Evolutionary conservation across 2,797 vertebrate genomes (phyloP), one percentile per base, ranked within the genome.

Genomic region (Rhincodon typus): DNA sequence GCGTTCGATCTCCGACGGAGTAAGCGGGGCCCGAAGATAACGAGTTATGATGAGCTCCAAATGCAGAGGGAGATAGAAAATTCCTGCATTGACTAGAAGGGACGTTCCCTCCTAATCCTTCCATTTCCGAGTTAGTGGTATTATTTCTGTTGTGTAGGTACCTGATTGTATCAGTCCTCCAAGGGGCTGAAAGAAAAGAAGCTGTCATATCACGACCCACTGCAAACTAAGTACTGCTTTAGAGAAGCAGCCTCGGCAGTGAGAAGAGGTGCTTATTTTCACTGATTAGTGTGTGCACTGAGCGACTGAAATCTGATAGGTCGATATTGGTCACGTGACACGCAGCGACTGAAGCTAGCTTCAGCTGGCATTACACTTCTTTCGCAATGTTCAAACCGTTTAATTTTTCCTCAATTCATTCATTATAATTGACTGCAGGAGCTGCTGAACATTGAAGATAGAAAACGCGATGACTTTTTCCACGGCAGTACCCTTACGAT

Each of bases 81-180:
- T 96, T 96, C 96, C 95, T 96, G 96, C 96, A 96, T 93, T 96
- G 96, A 94, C 96, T 96, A 74, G 96, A 96, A 70, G 96, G 90
- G 70, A 96, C 97, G 96, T 97, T 96, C 96, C 97, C 97, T 96
- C 97, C 97, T 96, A 98, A 96, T 96, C 97, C 98, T 96, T 98
- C 98, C 97, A 98, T 98, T 96, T 98, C 97, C 97, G 97, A 97
- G 96, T 96, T 97, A 96, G 96, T 96, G n/a, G 97, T 96, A 95
- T 97, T 97, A 97, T 74, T 96, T 91, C 62, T 94, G 84, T n/a
- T 95, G 70, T 95, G 70, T 27, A 95, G 70, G 94, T 95, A 95
- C 46, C 94, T 95, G 94, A 66, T 96, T 67, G 96, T 96, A 95
- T 84, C 87, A 95, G 95, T 95, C 94, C 95, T 67, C 57, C 53